A percentile compares a stretch with the other conserved stretches of the same genome.
phyloP scores from a whole-genome alignment of 53 echinoderm and acorn worm genomes.

The Mesocentrotus franciscanus region DNA sequence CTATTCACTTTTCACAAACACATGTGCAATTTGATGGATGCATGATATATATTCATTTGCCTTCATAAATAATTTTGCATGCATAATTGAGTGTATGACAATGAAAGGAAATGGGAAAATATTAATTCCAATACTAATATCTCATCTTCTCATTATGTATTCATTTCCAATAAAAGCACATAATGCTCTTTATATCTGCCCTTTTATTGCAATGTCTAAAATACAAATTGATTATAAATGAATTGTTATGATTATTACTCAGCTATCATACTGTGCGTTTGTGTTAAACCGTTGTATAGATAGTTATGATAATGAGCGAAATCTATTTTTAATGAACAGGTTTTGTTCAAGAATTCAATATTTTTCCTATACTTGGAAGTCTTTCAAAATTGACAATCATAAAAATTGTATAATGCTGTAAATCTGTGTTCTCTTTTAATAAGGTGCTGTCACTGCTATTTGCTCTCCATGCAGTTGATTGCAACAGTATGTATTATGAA shows the following conservation, averaged over 20 bases:
- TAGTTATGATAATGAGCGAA: not conserved
- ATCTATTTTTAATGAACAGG: not conserved
- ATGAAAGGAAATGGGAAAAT: too few species aligned
- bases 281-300: not conserved
- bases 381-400: constrained; percentile 18
- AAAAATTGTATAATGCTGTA: not conserved
- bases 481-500: not conserved
- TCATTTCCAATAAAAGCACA: too few species aligned
- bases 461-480: not conserved
- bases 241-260: not conserved
- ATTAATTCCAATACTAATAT: too few species aligned
- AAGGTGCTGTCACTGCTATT: not conserved
- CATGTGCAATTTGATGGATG: too few species aligned
- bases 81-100: too few species aligned
- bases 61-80: too few species aligned
- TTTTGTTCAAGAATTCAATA: not conserved
- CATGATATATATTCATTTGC: too few species aligned
- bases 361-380: not conserved
- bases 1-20: too few species aligned
- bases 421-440: not conserved
- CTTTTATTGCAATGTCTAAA: not conserved
- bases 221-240: not conserved
- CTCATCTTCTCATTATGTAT: too few species aligned
- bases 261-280: not conserved
- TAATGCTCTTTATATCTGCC: not conserved